phyloP scores from a whole-genome alignment of 2,888 invertebrate species.

The Pseudanteris insignis region DNA sequence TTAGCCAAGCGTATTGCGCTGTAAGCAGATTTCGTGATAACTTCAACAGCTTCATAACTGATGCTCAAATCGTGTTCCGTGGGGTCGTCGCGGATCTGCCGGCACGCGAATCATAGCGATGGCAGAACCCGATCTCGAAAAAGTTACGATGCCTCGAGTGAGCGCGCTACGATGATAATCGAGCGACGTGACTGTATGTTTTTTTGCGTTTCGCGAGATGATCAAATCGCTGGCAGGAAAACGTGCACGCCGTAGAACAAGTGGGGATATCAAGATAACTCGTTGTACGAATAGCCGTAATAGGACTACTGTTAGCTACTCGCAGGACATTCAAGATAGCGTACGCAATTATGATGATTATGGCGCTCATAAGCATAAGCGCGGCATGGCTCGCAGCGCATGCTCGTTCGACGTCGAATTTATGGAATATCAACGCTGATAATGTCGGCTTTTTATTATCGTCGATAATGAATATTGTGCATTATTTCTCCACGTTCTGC shows the following conservation, averaged over 20 bases:
- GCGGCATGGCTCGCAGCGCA: not conserved
- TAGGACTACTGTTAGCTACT: slow-evolving; percentile 57
- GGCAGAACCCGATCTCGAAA: too few species aligned
- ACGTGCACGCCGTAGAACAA: slow-evolving; percentile 6
- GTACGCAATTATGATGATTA: slow-evolving; percentile 62
- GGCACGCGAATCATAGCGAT: too few species aligned
- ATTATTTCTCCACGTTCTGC: slow-evolving; percentile 33
- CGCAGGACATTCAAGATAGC: slow-evolving; percentile 62
- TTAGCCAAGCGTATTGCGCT: too few species aligned
- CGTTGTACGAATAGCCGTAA: slow-evolving; percentile 63
- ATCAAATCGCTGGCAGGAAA: slow-evolving; percentile 20
- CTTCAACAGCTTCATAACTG: too few species aligned
- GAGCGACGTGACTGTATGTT: slow-evolving; percentile 2
- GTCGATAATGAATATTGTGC: slow-evolving; percentile 40
- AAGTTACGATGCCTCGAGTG: not conserved
- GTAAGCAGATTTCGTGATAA: too few species aligned
- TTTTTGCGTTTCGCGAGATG: slow-evolving; percentile 11
- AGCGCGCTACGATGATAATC: slow-evolving; percentile 11
- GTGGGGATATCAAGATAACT: slow-evolving; percentile 63
- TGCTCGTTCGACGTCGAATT: slow-evolving; percentile 12
- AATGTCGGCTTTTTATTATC: slow-evolving; percentile 40
- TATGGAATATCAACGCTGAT: slow-evolving; percentile 32
- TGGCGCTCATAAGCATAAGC: slow-evolving; percentile 48
- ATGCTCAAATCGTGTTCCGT: too few species aligned
- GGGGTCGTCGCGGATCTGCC: too few species aligned